phyloP scores from a whole-genome alignment of 2,797 vertebrate species.

The Valencia hispanica region DNA sequence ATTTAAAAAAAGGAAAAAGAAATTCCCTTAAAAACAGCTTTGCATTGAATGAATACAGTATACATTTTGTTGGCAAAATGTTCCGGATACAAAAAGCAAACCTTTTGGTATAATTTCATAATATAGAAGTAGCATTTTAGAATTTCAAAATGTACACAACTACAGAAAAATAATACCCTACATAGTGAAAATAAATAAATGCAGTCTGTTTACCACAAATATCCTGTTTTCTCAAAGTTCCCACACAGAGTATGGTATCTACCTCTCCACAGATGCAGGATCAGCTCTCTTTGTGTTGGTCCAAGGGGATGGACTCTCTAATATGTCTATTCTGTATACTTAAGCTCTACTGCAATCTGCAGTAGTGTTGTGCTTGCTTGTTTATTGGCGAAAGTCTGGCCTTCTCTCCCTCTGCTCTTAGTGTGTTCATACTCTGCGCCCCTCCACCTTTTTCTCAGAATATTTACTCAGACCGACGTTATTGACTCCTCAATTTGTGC shows the following conservation, averaged over 20 bases:
- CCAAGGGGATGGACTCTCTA: slow-evolving; percentile 52
- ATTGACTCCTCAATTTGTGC: slow-evolving; percentile 64
- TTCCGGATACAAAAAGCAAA: background rate
- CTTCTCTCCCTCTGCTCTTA: slow-evolving; percentile 54
- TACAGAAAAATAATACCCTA: background rate
- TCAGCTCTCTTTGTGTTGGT: slow-evolving; percentile 60
- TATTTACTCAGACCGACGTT: slow-evolving; percentile 68
- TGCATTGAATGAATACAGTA: background rate
- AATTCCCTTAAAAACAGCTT: background rate
- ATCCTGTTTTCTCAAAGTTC: background rate
- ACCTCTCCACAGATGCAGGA: slow-evolving; percentile 45
- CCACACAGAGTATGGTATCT: background rate
- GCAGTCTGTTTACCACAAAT: background rate
- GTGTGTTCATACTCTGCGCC: background rate
- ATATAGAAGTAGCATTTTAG: background rate
- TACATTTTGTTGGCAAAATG: background rate
- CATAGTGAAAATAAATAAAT: background rate
- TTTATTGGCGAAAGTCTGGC: slow-evolving; percentile 68
- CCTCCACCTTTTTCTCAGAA: slow-evolving; percentile 25
- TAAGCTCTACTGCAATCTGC: slow-evolving; percentile 68
- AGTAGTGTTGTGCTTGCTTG: slow-evolving; percentile 70
- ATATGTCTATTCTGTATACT: slow-evolving; percentile 64
- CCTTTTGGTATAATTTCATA: background rate
- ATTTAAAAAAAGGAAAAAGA: background rate
- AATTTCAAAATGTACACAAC: background rate